Evolutionary conservation across 2,888 invertebrate species (phyloP), one percentile per base, ranked within the genome.

Genomic region (Leucoptera coffeella): DNA sequence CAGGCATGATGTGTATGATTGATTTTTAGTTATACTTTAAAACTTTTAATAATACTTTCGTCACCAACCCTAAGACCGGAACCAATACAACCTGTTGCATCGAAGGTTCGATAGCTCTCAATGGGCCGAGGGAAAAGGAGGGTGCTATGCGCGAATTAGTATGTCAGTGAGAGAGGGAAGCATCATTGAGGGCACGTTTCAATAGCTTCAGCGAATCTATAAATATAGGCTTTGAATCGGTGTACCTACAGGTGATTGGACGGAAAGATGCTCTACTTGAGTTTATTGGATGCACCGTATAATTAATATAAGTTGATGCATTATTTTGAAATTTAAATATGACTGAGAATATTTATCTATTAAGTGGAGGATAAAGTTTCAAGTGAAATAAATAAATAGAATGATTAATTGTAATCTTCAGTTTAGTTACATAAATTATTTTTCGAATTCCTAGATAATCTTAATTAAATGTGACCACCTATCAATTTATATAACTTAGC

Each of bases 41-140:
- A n/a, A n/a, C n/a, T n/a, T n/a, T n/a, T n/a, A n/a, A n/a, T n/a
- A n/a, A n/a, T n/a, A n/a, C n/a, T n/a, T n/a, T n/a, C n/a, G n/a
- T 33, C 36, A 44, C 4, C 64, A 67, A 38, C 69, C 67, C 69
- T 69, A 50, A 41, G 44, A 36, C 44, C 42, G 49, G 53, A 60
- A 44, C 56, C 67, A 55, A 67, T 67, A 60, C 40, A n/a, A 64
- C 67, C 55, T 69, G 67, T 69, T 69, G 67, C 65, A 47, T 47
- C 47, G 51, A 67, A 60, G 56, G 57, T 65, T 69, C 67, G 69
- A 69, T 69, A 61, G 55, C 60, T 58, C 65, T 62, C 65, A 61
- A 65, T 65, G 67, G 61, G 44, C 52, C 44, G 49, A 31, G 29
- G 31, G 44, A 59, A 21, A 30, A 40, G 40, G 58, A 54, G 15